Evolutionary conservation across 2,797 vertebrate genomes (phyloP).

Genomic region (Chrysocyon brachyurus): DNA sequence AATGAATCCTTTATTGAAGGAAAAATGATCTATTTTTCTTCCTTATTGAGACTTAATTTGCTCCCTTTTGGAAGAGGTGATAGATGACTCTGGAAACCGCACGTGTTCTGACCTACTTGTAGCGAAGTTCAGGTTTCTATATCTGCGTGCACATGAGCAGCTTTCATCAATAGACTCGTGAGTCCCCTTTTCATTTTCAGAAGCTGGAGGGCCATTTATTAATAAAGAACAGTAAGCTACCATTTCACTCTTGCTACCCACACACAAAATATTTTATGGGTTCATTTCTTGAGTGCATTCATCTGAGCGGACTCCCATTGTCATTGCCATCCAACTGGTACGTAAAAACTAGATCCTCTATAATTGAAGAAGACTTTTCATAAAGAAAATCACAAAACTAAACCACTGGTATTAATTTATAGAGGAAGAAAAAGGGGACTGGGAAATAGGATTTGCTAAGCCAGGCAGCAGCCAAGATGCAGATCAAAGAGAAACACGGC

Average conservation of each 20-base stretch:
- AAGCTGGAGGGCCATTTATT: slow-evolving; percentile 32
- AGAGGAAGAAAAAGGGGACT: neutral
- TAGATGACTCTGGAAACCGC: neutral
- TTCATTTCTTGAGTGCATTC: slow-evolving; percentile 47
- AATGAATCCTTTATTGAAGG: slow-evolving; percentile 48
- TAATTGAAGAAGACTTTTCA: neutral
- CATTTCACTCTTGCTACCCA: slow-evolving; percentile 30
- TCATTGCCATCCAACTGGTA: neutral
- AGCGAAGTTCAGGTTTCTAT: neutral
- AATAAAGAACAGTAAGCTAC: slow-evolving; percentile 45
- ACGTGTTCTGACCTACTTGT: neutral
- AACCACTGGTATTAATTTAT: neutral
- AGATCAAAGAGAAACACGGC: neutral
- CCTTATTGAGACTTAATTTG: neutral
- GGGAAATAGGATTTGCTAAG: slow-evolving; percentile 21
- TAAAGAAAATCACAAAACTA: slow-evolving; percentile 42
- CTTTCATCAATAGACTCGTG: slow-evolving; percentile 24
- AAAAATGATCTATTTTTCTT: neutral
- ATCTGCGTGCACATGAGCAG: neutral
- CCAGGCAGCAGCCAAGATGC: neutral
- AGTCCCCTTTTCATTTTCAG: slow-evolving; percentile 55
- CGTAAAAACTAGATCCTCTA: slow-evolving; percentile 25
- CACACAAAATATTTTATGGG: neutral
- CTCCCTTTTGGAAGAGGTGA: neutral
- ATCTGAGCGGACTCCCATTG: neutral